Conservation (phyloP, 2,888 invertebrate species). For the Phalera bucephala region DNA sequence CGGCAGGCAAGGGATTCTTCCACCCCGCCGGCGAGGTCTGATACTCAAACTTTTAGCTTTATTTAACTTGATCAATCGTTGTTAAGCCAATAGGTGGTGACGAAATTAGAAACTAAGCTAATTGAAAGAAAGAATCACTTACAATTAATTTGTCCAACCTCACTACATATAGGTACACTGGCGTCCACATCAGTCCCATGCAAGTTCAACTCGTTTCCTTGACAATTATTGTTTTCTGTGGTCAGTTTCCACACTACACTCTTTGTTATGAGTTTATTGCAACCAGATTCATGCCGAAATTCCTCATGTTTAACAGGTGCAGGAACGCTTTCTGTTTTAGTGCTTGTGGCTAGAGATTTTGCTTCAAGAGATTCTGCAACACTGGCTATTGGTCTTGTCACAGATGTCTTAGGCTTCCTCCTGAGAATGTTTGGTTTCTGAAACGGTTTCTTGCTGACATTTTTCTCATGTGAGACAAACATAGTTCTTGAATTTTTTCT, state of each 20-base stretch:
- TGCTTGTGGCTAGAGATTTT: slow-evolving; percentile 17
- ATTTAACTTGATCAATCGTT: no score
- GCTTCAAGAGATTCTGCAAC: slow-evolving; percentile 33
- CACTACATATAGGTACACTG: slow-evolving; percentile 14
- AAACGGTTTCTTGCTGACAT: slow-evolving; percentile 53
- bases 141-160: slow-evolving; percentile 11
- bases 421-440: slow-evolving; percentile 74
- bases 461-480: slow-evolving; percentile 62
- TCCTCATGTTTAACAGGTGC: slow-evolving; percentile 8
- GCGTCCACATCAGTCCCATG: slow-evolving; percentile 24
- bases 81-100: no score
- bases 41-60: no score
- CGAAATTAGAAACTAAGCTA: no score
- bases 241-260: slow-evolving; percentile 14
- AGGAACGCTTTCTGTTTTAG: slow-evolving; percentile 5
- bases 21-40: no score
- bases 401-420: slow-evolving; percentile 47
- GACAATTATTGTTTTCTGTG: slow-evolving; percentile 15
- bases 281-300: slow-evolving; percentile 1
- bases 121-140: slow-evolving; percentile 8
- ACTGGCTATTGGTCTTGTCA: slow-evolving; percentile 23
- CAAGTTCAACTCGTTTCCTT: slow-evolving; percentile 5
- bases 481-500: slow-evolving; percentile 39
- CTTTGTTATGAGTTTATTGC: slow-evolving; percentile 6
- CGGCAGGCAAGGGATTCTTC: no score